These are phyloP conservation scores for Neogale vison DNA, from an alignment of 2,113 vertebrate genomes.

Conservation along the genomic window DNA sequence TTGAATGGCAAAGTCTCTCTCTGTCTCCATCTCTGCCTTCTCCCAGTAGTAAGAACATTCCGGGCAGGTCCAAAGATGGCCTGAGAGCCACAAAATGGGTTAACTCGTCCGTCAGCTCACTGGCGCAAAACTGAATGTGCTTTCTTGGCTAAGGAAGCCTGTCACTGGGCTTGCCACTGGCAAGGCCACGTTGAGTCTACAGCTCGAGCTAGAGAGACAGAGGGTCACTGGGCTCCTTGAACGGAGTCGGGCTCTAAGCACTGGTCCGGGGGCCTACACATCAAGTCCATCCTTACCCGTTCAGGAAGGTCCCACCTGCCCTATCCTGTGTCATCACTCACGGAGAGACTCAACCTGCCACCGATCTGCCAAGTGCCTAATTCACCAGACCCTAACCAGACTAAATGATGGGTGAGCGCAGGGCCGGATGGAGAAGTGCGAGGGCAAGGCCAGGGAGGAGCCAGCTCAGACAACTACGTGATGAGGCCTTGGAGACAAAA, in stretches of 20 bases:
- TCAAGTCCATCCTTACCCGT: fast-evolving
- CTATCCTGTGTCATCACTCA: fast-evolving
- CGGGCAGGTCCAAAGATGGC: background rate
- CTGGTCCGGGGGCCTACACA: fast-evolving
- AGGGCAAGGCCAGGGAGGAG: background rate
- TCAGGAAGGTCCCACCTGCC: background rate
- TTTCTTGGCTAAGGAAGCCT: background rate
- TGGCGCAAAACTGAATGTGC: background rate
- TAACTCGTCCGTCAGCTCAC: background rate
- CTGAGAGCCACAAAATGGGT: background rate
- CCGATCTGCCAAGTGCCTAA: background rate
- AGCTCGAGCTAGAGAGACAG: fast-evolving
- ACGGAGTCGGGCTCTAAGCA: background rate
- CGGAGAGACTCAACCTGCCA: background rate
- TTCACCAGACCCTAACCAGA: background rate
- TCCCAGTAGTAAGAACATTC: fast-evolving
- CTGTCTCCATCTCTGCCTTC: background rate
- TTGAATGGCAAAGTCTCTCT: background rate
- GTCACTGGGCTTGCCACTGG: fast-evolving
- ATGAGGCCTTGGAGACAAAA: background rate
- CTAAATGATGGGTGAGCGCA: fast-evolving
- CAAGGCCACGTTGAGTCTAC: fast-evolving
- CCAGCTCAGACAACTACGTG: fast-evolving
- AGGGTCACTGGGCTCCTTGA: background rate
- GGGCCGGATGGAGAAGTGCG: fast-evolving